Evolutionary conservation across 2,888 invertebrate genomes (phyloP), one percentile per base, ranked within the genome.

Genomic region (Cynaeus angustus): DNA sequence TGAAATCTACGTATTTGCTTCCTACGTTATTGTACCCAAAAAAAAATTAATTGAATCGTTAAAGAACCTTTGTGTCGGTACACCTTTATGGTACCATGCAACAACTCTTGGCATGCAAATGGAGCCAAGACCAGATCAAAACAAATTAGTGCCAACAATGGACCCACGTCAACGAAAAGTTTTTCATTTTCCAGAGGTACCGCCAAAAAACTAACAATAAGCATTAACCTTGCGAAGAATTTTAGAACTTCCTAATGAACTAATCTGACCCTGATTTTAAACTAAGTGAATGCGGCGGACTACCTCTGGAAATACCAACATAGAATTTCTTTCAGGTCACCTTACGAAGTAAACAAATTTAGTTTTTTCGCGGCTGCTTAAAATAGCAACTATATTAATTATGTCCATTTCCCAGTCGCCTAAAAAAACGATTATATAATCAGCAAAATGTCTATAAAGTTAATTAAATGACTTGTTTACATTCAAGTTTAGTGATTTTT

Each of bases 181-280:
- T 21, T 21, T 21, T 21, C 4, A 21, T 21, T 21, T 21, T 21
- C 21, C 21, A 21, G 21, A 3, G 2, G 21, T 21, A 21, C 21
- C 21, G 21, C 4, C 2, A 4, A 21, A 21, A 21, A 21, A 21
- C 21, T 21, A 21, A 21, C 21, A 21, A 21, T 21, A 21, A 21
- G 4, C 21, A 50, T 33, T 53, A 59, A 45, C 59, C 59, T 59
- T 59, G 59, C 45, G 3, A 59, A 59, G 59, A 59, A 59, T 59
- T 30, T 12, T 10, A 26, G 43, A 9, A 43, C 43, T 56, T 56
- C 41, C 45, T 43, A 59, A 45, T 46, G 59, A 59, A 45, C 59
- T 46, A 59, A 46, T 13, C 12, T 59, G 59, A 59, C 59, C 59
- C 30, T 59, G 59, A 59, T 59, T 45, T 45, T 43, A 59, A 58